A percentile compares a stretch with the other conserved stretches of the same genome.
Conservation (phyloP, 2,888 invertebrate species). For the Tethea ocularis region DNA sequence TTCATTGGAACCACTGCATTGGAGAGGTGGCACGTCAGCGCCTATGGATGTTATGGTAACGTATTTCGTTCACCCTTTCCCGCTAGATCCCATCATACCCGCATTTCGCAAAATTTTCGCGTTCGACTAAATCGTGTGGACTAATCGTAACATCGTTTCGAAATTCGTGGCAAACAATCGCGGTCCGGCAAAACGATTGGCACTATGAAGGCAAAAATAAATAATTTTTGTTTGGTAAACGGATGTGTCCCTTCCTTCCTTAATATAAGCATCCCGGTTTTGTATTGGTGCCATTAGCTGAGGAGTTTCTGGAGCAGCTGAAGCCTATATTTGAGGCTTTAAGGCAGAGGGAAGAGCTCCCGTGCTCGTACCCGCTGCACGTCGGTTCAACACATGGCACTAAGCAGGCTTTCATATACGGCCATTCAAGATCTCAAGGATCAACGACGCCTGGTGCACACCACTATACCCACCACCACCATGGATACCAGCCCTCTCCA, state of each 20-base stretch:
- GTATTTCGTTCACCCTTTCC: conserved; percentile 75
- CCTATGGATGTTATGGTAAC: conserved; percentile 78
- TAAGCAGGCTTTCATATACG: conserved; percentile 84
- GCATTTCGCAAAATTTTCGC: conserved; percentile 62
- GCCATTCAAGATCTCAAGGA: conserved; percentile 85
- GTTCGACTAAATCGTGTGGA: conserved; percentile 71
- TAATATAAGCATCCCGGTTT: conserved; percentile 75
- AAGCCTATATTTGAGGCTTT: conserved; percentile 97
- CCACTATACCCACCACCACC: conserved; percentile 86
- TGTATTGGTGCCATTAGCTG: conserved; percentile 87
- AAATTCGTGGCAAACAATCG: conserved; percentile 52
- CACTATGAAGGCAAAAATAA: conserved; percentile 74
- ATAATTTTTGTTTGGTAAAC: conserved; percentile 47
- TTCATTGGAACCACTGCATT: conserved; percentile 80
- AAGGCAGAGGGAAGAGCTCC: conserved; percentile 94
- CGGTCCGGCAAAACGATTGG: conserved; percentile 75
- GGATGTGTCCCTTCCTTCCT: conserved; percentile 57
- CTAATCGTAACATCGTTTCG: conserved; percentile 68
- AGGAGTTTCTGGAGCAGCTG: conserved; percentile 97
- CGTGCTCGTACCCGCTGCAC: conserved; percentile 95
- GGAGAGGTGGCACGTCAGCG: conserved; percentile 82
- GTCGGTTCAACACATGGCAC: conserved; percentile 88
- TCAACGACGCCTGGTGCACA: conserved; percentile 86
- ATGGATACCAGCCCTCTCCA: conserved; percentile 89
- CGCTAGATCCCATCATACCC: conserved; percentile 71